Evolutionary conservation across 2,113 vertebrate species (phyloP).

Genomic region (Empidonax traillii): DNA sequence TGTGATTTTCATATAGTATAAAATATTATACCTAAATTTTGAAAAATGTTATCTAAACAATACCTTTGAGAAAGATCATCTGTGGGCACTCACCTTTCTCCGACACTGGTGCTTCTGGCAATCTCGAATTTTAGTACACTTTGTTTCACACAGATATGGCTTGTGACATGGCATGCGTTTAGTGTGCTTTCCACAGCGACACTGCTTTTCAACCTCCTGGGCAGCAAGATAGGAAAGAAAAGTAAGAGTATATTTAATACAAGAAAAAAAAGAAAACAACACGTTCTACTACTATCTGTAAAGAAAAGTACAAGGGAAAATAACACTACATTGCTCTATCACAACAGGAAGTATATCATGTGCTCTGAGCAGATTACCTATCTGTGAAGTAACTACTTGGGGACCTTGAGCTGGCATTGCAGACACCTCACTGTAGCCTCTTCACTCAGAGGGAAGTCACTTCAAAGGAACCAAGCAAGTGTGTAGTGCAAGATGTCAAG

Average conservation of each 20-base stretch:
- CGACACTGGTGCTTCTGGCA: slow-evolving; percentile 94
- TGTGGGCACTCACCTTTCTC: slow-evolving; percentile 82
- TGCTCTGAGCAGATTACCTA: background rate
- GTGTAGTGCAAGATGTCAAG: background rate
- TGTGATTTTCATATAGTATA: background rate
- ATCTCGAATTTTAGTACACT: slow-evolving; percentile 85
- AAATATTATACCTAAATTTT: background rate
- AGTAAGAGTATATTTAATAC: background rate
- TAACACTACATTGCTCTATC: background rate
- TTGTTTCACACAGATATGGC: slow-evolving; percentile 93
- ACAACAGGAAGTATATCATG: background rate
- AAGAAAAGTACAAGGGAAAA: background rate
- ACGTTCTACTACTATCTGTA: background rate
- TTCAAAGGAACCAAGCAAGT: background rate
- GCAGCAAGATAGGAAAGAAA: background rate
- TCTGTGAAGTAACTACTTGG: background rate
- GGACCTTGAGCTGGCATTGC: background rate
- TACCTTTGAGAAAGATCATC: background rate
- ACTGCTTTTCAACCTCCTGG: slow-evolving; percentile 94
- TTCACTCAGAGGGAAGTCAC: background rate
- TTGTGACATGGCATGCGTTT: slow-evolving; percentile 90
- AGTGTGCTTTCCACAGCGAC: slow-evolving; percentile 90
- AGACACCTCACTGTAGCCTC: background rate
- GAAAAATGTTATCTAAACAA: background rate
- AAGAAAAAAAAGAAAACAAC: background rate